A percentile compares a stretch with the other conserved stretches of the same genome.
Evolutionary conservation across 2,888 invertebrate genomes (phyloP).

Genomic region (Agrotis puta): DNA sequence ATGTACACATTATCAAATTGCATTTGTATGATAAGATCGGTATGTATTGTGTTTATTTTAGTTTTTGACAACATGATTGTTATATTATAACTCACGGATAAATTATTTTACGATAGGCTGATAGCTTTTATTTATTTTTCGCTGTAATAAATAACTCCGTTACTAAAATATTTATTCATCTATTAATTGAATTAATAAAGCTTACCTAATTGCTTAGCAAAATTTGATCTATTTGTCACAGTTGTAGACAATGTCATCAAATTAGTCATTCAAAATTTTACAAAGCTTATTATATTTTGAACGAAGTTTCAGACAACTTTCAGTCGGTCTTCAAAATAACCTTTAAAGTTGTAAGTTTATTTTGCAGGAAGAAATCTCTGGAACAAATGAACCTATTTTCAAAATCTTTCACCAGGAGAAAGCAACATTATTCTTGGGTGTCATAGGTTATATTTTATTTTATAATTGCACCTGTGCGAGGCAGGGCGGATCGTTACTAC

Average conservation of each 20-base stretch:
- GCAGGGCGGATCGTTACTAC: too few species aligned
- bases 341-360: constrained; percentile 8
- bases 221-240: neutral
- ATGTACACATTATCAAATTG: too few species aligned
- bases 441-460: too few species aligned
- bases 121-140: neutral
- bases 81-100: neutral
- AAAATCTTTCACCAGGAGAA: too few species aligned
- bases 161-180: neutral
- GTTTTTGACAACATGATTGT: neutral
- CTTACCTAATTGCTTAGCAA: neutral
- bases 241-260: neutral
- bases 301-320: constrained; percentile 9
- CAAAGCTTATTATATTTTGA: neutral
- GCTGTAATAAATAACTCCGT: neutral
- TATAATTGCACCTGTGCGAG: too few species aligned
- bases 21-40: too few species aligned
- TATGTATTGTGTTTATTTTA: too few species aligned
- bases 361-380: too few species aligned
- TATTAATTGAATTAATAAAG: too few species aligned
- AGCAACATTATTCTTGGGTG: too few species aligned
- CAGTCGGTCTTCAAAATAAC: constrained; percentile 8
- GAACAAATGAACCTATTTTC: too few species aligned
- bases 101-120: neutral
- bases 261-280: neutral